A percentile compares a stretch with the other conserved stretches of the same genome.
Evolutionary conservation across 2,888 invertebrate genomes (phyloP).

Genomic region (Argynnis bischoffii): DNA sequence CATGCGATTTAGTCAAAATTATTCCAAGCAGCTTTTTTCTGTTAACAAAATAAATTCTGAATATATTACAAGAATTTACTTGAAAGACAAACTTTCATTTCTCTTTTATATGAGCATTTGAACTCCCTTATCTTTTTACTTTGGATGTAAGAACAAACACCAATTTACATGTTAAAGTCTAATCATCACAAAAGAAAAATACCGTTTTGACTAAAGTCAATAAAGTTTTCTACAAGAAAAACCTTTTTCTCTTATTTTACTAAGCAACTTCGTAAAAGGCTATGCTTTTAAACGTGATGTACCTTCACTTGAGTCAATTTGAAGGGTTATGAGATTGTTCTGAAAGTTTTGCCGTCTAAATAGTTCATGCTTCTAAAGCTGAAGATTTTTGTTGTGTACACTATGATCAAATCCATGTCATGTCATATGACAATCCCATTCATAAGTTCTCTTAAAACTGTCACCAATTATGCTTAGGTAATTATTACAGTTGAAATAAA

Average conservation of each 20-base stretch:
- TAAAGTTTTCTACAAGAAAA: slow-evolving; percentile 12
- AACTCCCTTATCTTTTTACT: background rate
- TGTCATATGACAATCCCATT: too few relatives aligned
- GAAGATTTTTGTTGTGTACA: too few relatives aligned
- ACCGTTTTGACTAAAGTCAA: slow-evolving; percentile 6
- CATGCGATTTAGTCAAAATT: background rate
- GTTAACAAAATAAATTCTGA: too few relatives aligned
- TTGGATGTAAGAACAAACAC: background rate
- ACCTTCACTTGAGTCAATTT: slow-evolving; percentile 9
- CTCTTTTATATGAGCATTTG: too few relatives aligned
- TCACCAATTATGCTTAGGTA: too few relatives aligned
- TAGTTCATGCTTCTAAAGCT: background rate
- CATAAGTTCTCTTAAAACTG: too few relatives aligned
- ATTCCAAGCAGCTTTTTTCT: background rate
- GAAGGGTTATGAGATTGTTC: slow-evolving; percentile 4
- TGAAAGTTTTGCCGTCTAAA: background rate
- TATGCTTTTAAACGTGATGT: slow-evolving; percentile 11
- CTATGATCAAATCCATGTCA: too few relatives aligned
- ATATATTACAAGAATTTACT: too few relatives aligned
- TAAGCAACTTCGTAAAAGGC: slow-evolving; percentile 14
- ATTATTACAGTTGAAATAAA: too few relatives aligned
- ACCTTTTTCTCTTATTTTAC: slow-evolving; percentile 13
- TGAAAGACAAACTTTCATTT: too few relatives aligned
- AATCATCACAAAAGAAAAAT: background rate
- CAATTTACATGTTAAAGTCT: background rate